Conservation (phyloP, 2,888 invertebrate species). For the Litoditis marina region DNA sequence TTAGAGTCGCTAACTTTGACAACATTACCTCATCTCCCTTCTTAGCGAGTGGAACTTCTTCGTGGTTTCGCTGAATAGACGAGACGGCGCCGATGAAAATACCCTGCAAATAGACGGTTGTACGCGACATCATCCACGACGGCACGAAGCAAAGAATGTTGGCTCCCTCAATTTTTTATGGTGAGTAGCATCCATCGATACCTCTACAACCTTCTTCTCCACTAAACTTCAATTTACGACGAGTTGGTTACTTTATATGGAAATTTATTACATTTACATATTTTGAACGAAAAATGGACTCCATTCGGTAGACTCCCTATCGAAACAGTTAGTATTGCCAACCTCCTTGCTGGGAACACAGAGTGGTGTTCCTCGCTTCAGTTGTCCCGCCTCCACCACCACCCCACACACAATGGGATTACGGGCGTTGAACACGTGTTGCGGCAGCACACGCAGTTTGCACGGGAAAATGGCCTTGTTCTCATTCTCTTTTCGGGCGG, state of each 20-base stretch:
- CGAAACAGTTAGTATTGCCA: not conserved
- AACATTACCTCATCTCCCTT: conserved; percentile 73
- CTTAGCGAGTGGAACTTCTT: conserved; percentile 85
- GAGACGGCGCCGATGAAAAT: conserved; percentile 89
- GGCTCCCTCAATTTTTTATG: no score
- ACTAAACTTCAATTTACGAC: no score
- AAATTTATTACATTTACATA: no score
- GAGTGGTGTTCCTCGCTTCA: conserved; percentile 92
- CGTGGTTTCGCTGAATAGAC: conserved; percentile 92
- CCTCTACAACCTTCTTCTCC: no score
- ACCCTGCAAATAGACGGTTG: conserved; percentile 71
- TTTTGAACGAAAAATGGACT: no score
- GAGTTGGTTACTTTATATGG: no score
- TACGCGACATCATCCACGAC: no score
- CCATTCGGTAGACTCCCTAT: no score
- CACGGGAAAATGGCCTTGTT: conserved; percentile 97
- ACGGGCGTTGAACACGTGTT: conserved; percentile 89
- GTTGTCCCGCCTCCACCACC: conserved; percentile 86
- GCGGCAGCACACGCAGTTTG: conserved; percentile 77
- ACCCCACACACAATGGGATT: conserved; percentile 97
- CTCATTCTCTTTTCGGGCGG: conserved; percentile 90
- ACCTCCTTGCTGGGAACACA: conserved; percentile 92
- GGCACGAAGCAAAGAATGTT: no score
- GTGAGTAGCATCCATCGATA: no score
- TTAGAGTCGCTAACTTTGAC: no score